Base-by-base conservation (phyloP, 2,113 vertebrate species). In the Dascyllus trimaculatus region DNA sequence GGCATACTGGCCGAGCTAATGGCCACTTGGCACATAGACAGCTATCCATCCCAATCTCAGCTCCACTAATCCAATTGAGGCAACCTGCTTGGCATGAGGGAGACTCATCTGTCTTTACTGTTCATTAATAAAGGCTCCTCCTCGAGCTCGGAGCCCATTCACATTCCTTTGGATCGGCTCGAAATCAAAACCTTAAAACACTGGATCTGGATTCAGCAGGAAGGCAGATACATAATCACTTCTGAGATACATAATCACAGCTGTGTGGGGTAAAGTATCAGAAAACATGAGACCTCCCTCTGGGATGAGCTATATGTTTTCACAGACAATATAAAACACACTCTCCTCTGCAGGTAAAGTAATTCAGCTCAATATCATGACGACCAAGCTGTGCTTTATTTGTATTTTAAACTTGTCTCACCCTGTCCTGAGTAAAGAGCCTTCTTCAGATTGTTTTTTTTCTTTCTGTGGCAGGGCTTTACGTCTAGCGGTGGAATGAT, bases 71-170 rank as follows among this genome's bases (percentile, higher is more conserved):
- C 89, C 89, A 92, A 90, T 90, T 86, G 87, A 89, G 88, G 85
- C 71, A 87, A 91, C 89, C 89, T 91, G 87, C 88, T 89, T 93
- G 93, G 93, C 93, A 91, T 71, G 80, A 86, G 75, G 53, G 77
- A 43, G 78, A 62, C 89, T 93, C 90, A 84, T 93, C 92, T 92
- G 93, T 93, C 92, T 93, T 86, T 92, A 87, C 84, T 79, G 87
- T 88, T 92, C 90, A 93, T 93, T 93, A 93, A 92, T 78, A 78
- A 35, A 66, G 80, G 67, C 86, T 90, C 83, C 78, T 89, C 64
- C 45, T 81, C 38, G 21, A 78, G 82, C 68, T 48, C 66, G 3
- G 71, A 57, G 53, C 54, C 71, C 84, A 71, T 84, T 87, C 82
- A 82, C 89, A 88, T 90, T 92, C 84, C 89, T 88, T 43, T 4